Conservation (phyloP, 1,140 invertebrate genomes). For the Ostrea edulis region DNA sequence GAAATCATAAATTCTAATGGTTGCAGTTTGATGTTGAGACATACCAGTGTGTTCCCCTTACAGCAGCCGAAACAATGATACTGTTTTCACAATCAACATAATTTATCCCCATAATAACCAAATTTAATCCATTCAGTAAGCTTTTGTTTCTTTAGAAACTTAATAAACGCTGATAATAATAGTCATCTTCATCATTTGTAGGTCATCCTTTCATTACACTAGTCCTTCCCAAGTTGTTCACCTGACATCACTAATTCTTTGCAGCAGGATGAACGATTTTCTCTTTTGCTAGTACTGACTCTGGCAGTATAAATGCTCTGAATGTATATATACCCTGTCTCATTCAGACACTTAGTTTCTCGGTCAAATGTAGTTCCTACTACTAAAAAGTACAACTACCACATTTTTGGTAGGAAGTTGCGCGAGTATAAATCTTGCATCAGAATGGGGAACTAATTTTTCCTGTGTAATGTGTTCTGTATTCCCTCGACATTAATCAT, state of each 20-base stretch:
- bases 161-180: not conserved
- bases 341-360: not conserved
- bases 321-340: not conserved
- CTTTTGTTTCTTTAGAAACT: too few species aligned
- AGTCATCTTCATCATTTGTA: not conserved
- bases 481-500: not conserved
- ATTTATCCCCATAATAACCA: too few species aligned
- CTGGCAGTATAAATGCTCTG: not conserved
- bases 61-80: too few species aligned
- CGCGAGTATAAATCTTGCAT: not conserved
- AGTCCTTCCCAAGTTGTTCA: not conserved
- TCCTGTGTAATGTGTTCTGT: not conserved
- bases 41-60: too few species aligned
- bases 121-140: too few species aligned
- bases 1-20: too few species aligned
- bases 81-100: too few species aligned
- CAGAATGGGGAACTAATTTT: not conserved
- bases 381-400: not conserved
- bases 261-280: not conserved
- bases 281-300: not conserved
- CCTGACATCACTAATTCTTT: not conserved
- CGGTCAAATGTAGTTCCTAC: not conserved
- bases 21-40: too few species aligned
- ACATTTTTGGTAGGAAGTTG: not conserved
- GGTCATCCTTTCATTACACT: not conserved